Evolutionary conservation across 2,888 invertebrate genomes (phyloP), one percentile per base, ranked within the genome.

Genomic region (Acleris literana): DNA sequence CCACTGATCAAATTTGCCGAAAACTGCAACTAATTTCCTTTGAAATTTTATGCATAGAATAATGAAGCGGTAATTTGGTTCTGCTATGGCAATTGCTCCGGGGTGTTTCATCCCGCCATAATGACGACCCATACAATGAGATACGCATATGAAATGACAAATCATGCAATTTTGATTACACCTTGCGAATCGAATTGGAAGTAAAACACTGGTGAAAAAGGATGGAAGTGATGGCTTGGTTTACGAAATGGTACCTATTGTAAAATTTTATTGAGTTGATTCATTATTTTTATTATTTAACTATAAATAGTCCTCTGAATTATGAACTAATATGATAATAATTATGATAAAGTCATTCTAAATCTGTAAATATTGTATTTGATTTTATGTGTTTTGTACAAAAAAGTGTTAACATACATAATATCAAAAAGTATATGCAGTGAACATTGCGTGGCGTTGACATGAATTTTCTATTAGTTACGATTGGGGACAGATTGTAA

Each of bases 41-140:
- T 65, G 56, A 57, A 66, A 57, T 57, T 62, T 18, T 66, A 62
- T 61, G 57, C 61, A 52, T 66, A 62, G 39, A 57, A 62, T 66
- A 62, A 62, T 66, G 52, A 62, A 17, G 13, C 54, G 5, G 66
- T 57, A 61, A 61, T 65, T 65, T 61, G 43, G 55, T 65, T 65
- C 22, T 49, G 16, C 52, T 51, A 20, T 48, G 22, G 18, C 61
- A 66, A 65, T 66, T 39, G 61, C 65, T 57, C 17, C 18, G 49
- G 64, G 66, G 61, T 51, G 44, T 62, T 61, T 29, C 44, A 56
- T 60, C 49, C 52, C 29, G 13, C 6, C n/a, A 33, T 61, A 51
- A 65, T 65, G 55, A 56, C 44, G 6, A 56, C 55, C 48, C 20
- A 62, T 64, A 53, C 48, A 64, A n/a, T 17, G 13, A 4, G 20